These are phyloP conservation scores for Sphaeramia orbicularis DNA, from an alignment of 2,797 vertebrate species.

Conservation along the genomic window DNA sequence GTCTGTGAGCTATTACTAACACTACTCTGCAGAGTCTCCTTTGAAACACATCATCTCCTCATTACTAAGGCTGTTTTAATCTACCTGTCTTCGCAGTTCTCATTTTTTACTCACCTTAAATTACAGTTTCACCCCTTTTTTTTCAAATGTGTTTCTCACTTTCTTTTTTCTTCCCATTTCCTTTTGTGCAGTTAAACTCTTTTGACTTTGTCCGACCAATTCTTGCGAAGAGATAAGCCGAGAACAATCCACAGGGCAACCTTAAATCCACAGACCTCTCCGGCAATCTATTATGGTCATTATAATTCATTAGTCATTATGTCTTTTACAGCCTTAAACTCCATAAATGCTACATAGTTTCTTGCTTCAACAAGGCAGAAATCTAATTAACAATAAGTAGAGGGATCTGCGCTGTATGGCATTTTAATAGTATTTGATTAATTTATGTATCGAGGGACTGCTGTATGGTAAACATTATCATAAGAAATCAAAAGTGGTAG, in stretches of 20 bases:
- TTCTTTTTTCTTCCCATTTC: background rate
- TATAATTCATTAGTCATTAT: background rate
- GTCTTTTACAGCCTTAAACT: background rate
- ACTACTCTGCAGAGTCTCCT: constrained; percentile 30
- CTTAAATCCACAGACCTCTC: constrained; percentile 39
- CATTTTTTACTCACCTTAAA: constrained; percentile 30
- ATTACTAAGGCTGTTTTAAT: constrained; percentile 30
- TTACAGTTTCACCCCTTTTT: constrained; percentile 15
- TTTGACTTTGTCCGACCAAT: constrained; percentile 52
- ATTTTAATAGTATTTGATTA: background rate
- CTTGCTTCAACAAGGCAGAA: constrained; percentile 3
- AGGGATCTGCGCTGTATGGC: background rate
- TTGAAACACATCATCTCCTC: constrained; percentile 18
- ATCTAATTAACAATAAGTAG: background rate
- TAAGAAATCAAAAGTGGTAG: too few relatives aligned
- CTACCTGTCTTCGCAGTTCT: constrained; percentile 16
- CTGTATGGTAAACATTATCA: background rate
- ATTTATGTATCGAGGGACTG: background rate
- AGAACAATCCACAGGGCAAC: constrained; percentile 31
- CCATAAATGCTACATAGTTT: too few relatives aligned
- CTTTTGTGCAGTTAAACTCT: constrained; percentile 39
- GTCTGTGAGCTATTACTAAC: constrained; percentile 25
- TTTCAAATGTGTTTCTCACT: constrained; percentile 1
- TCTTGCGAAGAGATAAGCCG: constrained; percentile 49
- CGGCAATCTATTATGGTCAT: constrained; percentile 9